Evolutionary conservation across 2,888 invertebrate species (phyloP).

Genomic region (Melieria omissa): DNA sequence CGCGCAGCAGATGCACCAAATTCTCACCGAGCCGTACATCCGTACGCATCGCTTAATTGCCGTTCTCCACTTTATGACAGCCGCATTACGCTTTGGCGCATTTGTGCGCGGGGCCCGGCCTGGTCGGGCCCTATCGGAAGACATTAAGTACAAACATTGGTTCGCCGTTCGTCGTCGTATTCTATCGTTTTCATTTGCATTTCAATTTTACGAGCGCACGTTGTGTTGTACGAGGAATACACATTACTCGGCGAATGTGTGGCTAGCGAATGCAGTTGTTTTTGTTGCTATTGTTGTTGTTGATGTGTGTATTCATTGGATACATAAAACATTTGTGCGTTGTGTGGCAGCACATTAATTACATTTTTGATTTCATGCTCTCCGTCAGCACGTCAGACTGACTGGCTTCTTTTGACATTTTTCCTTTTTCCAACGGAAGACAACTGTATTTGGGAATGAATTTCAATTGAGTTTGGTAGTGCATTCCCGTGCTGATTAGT

Average conservation of each 20-base stretch:
- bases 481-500: too few relatives aligned
- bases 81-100: neutral
- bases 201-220: constrained; percentile 35
- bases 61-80: too few relatives aligned
- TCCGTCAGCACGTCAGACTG: too few relatives aligned
- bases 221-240: neutral
- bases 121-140: neutral
- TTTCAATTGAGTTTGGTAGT: too few relatives aligned
- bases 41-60: constrained; percentile 25
- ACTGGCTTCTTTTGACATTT: too few relatives aligned
- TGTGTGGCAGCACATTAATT: too few relatives aligned
- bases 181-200: neutral
- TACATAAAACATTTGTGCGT: neutral
- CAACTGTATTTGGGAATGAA: too few relatives aligned
- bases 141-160: neutral
- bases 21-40: constrained; percentile 47
- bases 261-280: neutral
- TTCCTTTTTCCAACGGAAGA: too few relatives aligned
- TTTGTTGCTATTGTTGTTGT: neutral
- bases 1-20: constrained; percentile 46
- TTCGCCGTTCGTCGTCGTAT: neutral
- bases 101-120: neutral
- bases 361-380: too few relatives aligned
- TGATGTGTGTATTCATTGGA: neutral
- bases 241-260: neutral